These are phyloP conservation scores for Crepidodera aurea DNA, from an alignment of 2,888 invertebrate species.

Conservation along the genomic window DNA sequence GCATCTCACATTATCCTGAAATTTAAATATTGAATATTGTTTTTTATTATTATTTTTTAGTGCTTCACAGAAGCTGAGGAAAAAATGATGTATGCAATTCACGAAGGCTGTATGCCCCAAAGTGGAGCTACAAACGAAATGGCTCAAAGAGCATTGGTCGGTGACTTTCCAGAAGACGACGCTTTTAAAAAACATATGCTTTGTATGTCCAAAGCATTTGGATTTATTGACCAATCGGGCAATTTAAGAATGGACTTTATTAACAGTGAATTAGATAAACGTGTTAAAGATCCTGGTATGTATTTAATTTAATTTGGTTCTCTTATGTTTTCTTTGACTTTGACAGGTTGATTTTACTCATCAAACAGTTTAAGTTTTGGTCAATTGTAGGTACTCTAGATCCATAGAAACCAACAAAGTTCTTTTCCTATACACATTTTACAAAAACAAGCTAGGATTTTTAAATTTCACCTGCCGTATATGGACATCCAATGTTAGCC, in stretches of 20 bases:
- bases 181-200: constrained; percentile 17
- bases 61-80: constrained; percentile 9
- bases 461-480: too few species aligned
- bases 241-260: not conserved
- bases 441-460: too few species aligned
- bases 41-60: constrained; percentile 19
- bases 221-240: constrained; percentile 4
- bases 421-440: too few species aligned
- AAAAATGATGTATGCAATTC: constrained; percentile 1
- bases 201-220: constrained; percentile 18
- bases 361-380: too few species aligned
- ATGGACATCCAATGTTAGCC: too few species aligned
- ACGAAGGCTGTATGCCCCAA: constrained; percentile 4
- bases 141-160: constrained; percentile 10
- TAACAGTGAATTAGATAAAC: not conserved
- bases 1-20: too few species aligned
- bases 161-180: constrained; percentile 24
- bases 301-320: not conserved
- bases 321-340: too few species aligned
- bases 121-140: constrained; percentile 19
- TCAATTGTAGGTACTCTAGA: too few species aligned
- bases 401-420: too few species aligned
- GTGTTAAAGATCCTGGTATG: not conserved
- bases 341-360: too few species aligned
- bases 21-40: too few species aligned